These are phyloP conservation scores for Drosophila fungiperda DNA, from an alignment of 2,888 invertebrate species.

Conservation along the genomic window DNA sequence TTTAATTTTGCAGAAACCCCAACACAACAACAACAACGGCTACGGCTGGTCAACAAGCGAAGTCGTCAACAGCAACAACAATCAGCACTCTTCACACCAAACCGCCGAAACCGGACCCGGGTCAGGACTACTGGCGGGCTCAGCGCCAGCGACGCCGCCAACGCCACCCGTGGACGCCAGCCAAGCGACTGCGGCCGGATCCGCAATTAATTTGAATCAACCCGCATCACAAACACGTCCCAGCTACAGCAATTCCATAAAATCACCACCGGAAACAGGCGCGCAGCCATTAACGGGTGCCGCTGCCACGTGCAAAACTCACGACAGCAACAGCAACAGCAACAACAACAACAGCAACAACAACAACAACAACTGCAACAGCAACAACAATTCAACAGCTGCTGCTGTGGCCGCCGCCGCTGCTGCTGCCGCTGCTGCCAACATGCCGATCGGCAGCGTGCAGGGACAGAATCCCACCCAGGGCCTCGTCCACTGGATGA, in stretches of 20 bases:
- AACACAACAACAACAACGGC: constrained; percentile 52
- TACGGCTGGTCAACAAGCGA: constrained; percentile 65
- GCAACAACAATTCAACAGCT: constrained; percentile 34
- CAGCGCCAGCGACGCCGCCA: constrained; percentile 64
- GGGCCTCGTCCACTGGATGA: constrained; percentile 97
- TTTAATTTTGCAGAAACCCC: constrained; percentile 67
- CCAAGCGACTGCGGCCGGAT: constrained; percentile 55
- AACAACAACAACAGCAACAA: constrained; percentile 42
- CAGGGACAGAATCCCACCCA: constrained; percentile 89
- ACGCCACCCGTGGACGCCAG: constrained; percentile 60
- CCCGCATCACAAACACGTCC: constrained; percentile 73
- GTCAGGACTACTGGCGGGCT: constrained; percentile 48
- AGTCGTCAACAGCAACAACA: constrained; percentile 49
- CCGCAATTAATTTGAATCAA: constrained; percentile 77
- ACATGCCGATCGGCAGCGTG: constrained; percentile 85
- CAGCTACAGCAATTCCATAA: constrained; percentile 70
- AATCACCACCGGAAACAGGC: constrained; percentile 72
- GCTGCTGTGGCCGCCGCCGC: constrained; percentile 65
- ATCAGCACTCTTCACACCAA: constrained; percentile 49
- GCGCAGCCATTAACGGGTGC: constrained; percentile 44
- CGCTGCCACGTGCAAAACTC: constrained; percentile 61
- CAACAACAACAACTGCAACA: constrained; percentile 21
- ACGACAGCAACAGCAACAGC: constrained; percentile 49
- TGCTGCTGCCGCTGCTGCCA: constrained; percentile 62
- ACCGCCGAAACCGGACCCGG: constrained; percentile 36